Base-by-base conservation (phyloP, 1,140 invertebrate genomes). In the Megalopta genalis region DNA sequence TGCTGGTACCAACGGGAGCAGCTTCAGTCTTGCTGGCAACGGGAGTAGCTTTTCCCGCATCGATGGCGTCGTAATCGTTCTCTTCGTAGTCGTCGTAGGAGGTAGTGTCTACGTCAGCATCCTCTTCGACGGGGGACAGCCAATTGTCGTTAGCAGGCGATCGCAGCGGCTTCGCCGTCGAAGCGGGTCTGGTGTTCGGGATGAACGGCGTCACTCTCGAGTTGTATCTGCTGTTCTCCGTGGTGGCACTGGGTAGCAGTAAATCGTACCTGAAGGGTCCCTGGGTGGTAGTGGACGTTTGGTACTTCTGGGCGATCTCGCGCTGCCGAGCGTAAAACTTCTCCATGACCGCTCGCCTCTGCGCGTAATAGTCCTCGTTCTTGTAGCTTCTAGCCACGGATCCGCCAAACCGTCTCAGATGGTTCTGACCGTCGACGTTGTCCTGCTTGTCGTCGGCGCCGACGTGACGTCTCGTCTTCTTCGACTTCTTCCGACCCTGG, bases 321-420 rank as follows among this genome's bases (percentile, higher is more conserved):
- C 54, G 73, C 46, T 89, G 82, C 32, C 85, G 75, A 23, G 81
- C 84, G 52, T 84, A 60, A 74, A 82, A 89, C 66, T 63, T 86
- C 0, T 89, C 87, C 88, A 89, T 89, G 10, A 88, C 79, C 1
- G 84, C 82, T 78, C 76, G 83, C 21, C 87, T 77, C 57, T 85
- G 73, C 0, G 84, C 77, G 54, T 87, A 86, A 77, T 90, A 89
- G 59, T 85, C 85, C 1, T 49, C 37, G 23, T 37, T 6, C 16
- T 27, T 52, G 23, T 25, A 32, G 5, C 0, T 42, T 32, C 16
- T 37, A 6, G 27, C 46, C 0, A 1, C 27, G 0, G 49, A 1
- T 0, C 14, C 49, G 1, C 16, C 32, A 32, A 32, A 21, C 18
- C 16, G 49, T 12, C 14, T 46, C 10, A 10, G 42, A 46, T 1